Evolutionary conservation across 2,113 vertebrate species (phyloP), one percentile per base, ranked within the genome.

Genomic region (Plecturocebus donacophilus): DNA sequence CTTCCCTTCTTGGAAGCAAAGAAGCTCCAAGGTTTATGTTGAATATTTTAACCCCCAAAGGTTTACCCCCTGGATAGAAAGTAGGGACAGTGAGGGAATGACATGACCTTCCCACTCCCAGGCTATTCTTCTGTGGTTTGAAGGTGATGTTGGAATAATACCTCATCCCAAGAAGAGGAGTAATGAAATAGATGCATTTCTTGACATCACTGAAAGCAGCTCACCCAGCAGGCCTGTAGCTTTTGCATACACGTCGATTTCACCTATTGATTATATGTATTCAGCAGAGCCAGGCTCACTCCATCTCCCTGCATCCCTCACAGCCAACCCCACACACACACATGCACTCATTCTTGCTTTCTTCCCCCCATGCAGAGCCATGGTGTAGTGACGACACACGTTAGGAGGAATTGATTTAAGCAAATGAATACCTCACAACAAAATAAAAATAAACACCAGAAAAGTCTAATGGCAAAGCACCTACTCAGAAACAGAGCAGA

Each of bases 171-270:
- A 61, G 5, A 81, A 54, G 58, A 95, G 30, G 21, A 66, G 42
- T 68, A 73, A 83, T 47, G 25, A 81, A 85, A 87, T 13, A 61
- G 79, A 94, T n/a, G 4, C 20, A 27, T 93, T 94, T 94, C 86
- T 86, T 91, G 68, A 93, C 80, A 61, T 49, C 40, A 42, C 16
- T 25, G 87, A 76, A 95, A 97, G 92, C 61, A 91, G 89, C 87
- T 93, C 93, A 73, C 91, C 81, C 70, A 84, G 95, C 91, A 96
- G 82, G 35, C 73, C 86, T 91, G n/a, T 70, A 95, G 82, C 89
- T 96, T 95, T 87, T 82, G 93, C 2, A 20, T 91, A 95, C 61
- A 27, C 7, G 16, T 92, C 6, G 0, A 94, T 95, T 87, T 82
- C 52, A 68, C 71, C 79, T 97, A 96, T 92, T 71, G 93, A 97